Evolutionary conservation across 2,888 invertebrate species (phyloP), one percentile per base, ranked within the genome.

Genomic region (Molorchus minor): DNA sequence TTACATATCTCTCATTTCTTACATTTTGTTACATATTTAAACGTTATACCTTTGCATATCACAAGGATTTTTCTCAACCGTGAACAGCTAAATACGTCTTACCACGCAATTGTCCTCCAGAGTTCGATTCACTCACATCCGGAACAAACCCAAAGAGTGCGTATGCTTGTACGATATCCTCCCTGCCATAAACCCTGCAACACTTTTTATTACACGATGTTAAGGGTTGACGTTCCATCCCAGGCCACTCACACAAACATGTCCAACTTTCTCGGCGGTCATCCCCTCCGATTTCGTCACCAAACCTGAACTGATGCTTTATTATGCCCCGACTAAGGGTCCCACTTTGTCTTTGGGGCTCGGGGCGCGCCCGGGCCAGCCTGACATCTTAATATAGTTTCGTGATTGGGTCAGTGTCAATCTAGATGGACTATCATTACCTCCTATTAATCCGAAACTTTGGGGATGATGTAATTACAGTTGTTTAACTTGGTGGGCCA

Each of bases 401-500:
- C 51, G 19, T 38, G 56, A 51, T 57, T 51, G 36, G 56, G 56
- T 49, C 56, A 51, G 51, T 57, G 56, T 51, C 49, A 51, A 51
- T 45, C 49, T 44, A 38, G 56, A 57, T 51, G 56, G 56, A 29
- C 56, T 51, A 57, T 57, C 56, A 57, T 57, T 51, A 44, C 52
- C 33, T 51, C 51, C 56, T 57, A 57, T 57, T 51, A 57, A 57
- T 57, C 51, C 35, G 17, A 51, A 57, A 51, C 51, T 51, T 57
- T 44, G n/a, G 44, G 51, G 44, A 38, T 57, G 51, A 51, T 44
- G 40, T 51, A 57, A 52, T 52, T 57, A 51, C 49, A 43, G 51
- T 51, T 57, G 56, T 51, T 44, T 51, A 44, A 51, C 51, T 49
- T 57, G 20, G 33, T 41, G 43, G 16, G 19, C 51, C 36, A 7